phyloP scores from a whole-genome alignment of 37 sponge, comb jelly and placozoan species.

The Aplysina aerophoba region DNA sequence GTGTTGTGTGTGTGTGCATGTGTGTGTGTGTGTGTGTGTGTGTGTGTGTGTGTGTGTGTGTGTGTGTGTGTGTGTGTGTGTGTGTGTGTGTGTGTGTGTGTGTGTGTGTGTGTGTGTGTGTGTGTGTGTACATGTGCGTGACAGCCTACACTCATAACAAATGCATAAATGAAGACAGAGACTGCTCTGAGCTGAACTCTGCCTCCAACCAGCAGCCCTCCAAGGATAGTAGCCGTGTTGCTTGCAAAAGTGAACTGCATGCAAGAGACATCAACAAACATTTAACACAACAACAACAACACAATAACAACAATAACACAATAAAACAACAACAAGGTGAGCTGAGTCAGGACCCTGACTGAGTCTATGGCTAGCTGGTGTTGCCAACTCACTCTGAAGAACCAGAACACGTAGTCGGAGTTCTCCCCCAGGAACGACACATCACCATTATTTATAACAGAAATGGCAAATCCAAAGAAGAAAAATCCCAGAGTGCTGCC shows the following conservation, averaged over 20 bases:
- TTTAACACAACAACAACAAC: slow-evolving; percentile 39
- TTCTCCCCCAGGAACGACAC: slow-evolving; percentile 58
- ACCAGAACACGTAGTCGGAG: slow-evolving; percentile 53
- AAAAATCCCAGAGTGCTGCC: slow-evolving; percentile 63
- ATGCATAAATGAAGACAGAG: slow-evolving; percentile 70
- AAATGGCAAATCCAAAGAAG: slow-evolving; percentile 86
- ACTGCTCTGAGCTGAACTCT: slow-evolving; percentile 64
- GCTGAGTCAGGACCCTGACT: too few species aligned
- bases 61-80: neutral
- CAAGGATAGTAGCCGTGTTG: slow-evolving; percentile 88
- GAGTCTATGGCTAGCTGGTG: too few species aligned
- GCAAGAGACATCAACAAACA: slow-evolving; percentile 64
- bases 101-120: neutral
- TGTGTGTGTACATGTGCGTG: too few species aligned
- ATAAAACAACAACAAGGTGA: neutral
- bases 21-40: too few species aligned
- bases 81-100: neutral
- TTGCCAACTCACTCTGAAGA: slow-evolving; percentile 44
- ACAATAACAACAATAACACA: neutral
- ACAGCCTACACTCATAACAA: slow-evolving; percentile 69
- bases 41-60: neutral
- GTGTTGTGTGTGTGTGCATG: neutral
- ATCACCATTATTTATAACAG: slow-evolving; percentile 45
- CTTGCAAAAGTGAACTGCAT: slow-evolving; percentile 86
- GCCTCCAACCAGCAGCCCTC: slow-evolving; percentile 77